Evolutionary conservation across 2,888 invertebrate species (phyloP), one percentile per base, ranked within the genome.

Genomic region (Philonicus albiceps): DNA sequence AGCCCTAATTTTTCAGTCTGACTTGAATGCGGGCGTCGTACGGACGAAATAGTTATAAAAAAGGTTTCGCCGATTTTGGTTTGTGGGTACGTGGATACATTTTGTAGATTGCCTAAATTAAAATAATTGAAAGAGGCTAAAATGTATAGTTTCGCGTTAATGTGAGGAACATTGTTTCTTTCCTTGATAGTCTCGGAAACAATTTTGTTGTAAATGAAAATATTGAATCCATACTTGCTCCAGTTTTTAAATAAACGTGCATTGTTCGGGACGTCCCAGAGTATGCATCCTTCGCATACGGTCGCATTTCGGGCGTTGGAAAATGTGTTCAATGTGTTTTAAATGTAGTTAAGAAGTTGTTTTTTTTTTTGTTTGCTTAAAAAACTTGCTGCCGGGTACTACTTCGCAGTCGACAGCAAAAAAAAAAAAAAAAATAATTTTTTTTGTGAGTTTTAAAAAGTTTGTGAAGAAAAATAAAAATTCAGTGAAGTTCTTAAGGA

Each of bases 1-100:
- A 87, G 85, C 87, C 87, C 87, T 78, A 86, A 78, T 88, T 89
- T 90, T 91, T 89, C 91, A 92, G 92, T 92, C 91, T 92, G 91
- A 91, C 90, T 91, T 90, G 90, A 89, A 90, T 90, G 91, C 92
- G 92, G 92, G 92, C 92, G 91, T 92, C 90, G 91, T 91, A 90
- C 91, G 91, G 91, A 92, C 90, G 91, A 89, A 90, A 89, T 88
- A 89, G 90, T 87, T 11, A n/a, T n/a, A 81, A 43, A 37, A 40
- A 81, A 81, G 31, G 81, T 53, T 81, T 81, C 34, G 30, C n/a
- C 55, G 30, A 16, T 55, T 13, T 19, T 55, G 13, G 16, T 81
- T 49, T 43, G 16, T 84, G 49, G 83, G 86, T 83, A 72, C 84
- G 73, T 55, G 74, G 78, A 87, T 64, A 73, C 72, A 74, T 85